Conservation (phyloP, 2,797 vertebrate species). For the Platalea minor region DNA sequence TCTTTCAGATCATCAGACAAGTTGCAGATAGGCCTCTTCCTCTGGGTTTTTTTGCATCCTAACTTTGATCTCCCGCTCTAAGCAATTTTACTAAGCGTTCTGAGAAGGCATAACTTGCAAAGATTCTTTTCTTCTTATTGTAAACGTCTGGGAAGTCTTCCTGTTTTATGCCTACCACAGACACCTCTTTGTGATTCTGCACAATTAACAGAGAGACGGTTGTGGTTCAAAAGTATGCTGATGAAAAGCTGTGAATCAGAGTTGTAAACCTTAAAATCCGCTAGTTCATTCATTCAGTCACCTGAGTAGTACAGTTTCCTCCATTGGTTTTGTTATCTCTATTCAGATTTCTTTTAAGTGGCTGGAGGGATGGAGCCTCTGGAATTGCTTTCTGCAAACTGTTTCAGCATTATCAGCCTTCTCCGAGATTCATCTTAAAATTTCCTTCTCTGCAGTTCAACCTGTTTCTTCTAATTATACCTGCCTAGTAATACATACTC, state of each 20-base stretch:
- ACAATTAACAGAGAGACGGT: not conserved
- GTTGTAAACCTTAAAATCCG: not conserved
- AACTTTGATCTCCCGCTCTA: not conserved
- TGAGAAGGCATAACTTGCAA: not conserved
- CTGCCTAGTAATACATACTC: not conserved
- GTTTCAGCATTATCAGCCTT: not conserved
- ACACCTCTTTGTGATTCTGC: not conserved
- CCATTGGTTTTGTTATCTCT: not conserved
- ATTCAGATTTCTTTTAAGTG: not conserved
- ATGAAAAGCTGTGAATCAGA: not conserved
- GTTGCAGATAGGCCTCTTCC: not conserved
- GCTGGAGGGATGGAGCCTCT: not conserved
- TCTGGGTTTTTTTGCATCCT: not conserved
- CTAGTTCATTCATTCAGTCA: not conserved
- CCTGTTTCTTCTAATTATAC: constrained; percentile 27
- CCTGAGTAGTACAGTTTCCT: not conserved
- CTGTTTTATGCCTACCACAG: not conserved
- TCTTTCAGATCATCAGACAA: not conserved
- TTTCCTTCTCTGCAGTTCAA: not conserved
- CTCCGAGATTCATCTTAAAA: not conserved
- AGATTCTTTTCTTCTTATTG: not conserved
- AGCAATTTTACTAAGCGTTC: not conserved
- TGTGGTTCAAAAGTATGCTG: not conserved
- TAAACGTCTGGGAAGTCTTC: not conserved
- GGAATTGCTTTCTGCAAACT: not conserved